A percentile compares a stretch with the other conserved stretches of the same genome.
These are phyloP conservation scores for Cinclus cinclus DNA, from an alignment of 2,113 vertebrate genomes.

Conservation along the genomic window DNA sequence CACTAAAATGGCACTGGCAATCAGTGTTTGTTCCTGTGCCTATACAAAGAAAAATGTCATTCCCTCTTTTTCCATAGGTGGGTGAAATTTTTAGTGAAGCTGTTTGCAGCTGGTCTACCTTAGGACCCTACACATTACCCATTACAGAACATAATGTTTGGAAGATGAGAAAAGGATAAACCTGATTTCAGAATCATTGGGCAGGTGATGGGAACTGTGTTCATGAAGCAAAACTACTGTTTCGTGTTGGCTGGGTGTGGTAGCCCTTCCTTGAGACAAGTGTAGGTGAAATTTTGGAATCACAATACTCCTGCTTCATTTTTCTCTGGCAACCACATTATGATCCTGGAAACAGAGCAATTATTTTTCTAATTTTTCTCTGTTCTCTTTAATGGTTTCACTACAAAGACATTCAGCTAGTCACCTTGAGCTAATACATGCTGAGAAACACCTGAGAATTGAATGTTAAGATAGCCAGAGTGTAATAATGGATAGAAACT, in stretches of 20 bases:
- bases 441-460: conserved; percentile 53
- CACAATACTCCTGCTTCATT: neutral
- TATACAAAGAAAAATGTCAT: neutral
- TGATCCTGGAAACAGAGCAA: neutral
- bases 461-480: conserved; percentile 23
- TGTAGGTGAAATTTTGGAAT: conserved; percentile 21
- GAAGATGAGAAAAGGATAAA: neutral
- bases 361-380: conserved; percentile 8
- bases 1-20: neutral
- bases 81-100: neutral
- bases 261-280: conserved; percentile 7
- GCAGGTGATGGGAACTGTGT: neutral
- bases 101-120: neutral
- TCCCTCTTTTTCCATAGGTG: neutral
- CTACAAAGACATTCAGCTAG: neutral
- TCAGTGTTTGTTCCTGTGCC: neutral
- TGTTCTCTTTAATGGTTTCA: conserved; percentile 15
- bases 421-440: conserved; percentile 17
- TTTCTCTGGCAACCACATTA: neutral
- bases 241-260: neutral
- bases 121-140: neutral
- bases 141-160: neutral
- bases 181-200: neutral
- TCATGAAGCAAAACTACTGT: neutral
- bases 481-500: conserved; percentile 37